Evolutionary conservation across 2,888 invertebrate genomes (phyloP), one percentile per base, ranked within the genome.

Genomic region (Chorisops tibialis): DNA sequence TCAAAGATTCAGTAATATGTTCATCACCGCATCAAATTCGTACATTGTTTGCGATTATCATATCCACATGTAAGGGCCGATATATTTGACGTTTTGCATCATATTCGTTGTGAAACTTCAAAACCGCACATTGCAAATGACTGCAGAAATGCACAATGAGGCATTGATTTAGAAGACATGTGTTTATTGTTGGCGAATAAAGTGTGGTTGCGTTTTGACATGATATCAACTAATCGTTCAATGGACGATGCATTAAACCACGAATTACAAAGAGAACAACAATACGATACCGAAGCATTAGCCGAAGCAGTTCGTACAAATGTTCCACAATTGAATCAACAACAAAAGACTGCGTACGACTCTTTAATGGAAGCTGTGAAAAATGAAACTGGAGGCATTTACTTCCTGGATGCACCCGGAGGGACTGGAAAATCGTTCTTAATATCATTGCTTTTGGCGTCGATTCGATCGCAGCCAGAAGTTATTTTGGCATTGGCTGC

Each of bases 91-190:
- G 24, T 24, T 24, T 24, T 24, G 24, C 24, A 24, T 24, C 4
- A 7, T 5, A 7, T 24, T 24, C 24, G 24, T 7, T n/a, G n/a
- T n/a, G n/a, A n/a, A n/a, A 24, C 7, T 24, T 24, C 24, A 24
- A 24, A 4, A 7, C 4, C 4, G 4, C 4, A 24, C 7, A 5
- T 24, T 24, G 24, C n/a, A n/a, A n/a, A n/a, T n/a, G 7, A 24
- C 24, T 24, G 4, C 24, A 41, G 68, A 67, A 61, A 70, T 70
- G 38, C 63, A 68, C 47, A 68, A 70, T 61, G 52, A 63, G 38
- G 67, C 68, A 59, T 69, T 71, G 51, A 43, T 51, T 71, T 71
- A 61, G 69, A 70, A 67, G 69, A 70, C 48, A 68, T 68, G 67
- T 71, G 69, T 65, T 67, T 66, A 41, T 60, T 69, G 45, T 70